Percentiles rank a stretch among this genome's conserved stretches.
Conservation (phyloP, 2,797 vertebrate genomes). For the Enteromius radiatus region DNA sequence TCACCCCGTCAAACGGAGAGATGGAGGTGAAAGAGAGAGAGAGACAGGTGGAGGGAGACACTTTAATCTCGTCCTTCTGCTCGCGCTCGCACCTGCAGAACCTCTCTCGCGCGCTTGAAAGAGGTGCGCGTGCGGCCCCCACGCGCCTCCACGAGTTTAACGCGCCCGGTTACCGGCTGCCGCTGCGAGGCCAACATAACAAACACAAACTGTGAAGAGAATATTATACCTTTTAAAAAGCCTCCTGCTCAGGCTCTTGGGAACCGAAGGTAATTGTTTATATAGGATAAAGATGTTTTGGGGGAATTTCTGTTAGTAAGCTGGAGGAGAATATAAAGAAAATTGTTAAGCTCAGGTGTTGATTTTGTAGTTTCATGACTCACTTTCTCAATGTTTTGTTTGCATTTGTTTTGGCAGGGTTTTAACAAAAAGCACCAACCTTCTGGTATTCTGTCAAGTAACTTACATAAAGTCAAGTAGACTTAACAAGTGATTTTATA, state of each 20-base stretch:
- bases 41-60: constrained; percentile 55
- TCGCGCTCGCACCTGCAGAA: constrained; percentile 68
- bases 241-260: constrained; percentile 32
- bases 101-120: constrained; percentile 36
- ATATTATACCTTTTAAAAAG: constrained; percentile 34
- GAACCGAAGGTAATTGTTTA: constrained; percentile 45
- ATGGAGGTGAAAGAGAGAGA: constrained; percentile 55
- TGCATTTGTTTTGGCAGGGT: neutral
- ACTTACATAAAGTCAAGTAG: neutral
- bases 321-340: neutral
- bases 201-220: constrained; percentile 38
- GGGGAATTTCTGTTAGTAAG: constrained; percentile 5
- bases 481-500: neutral
- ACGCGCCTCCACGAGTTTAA: constrained; percentile 42
- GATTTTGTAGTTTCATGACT: constrained; percentile 27
- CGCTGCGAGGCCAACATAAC: constrained; percentile 40
- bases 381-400: neutral
- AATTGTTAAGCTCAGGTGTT: constrained; percentile 4
- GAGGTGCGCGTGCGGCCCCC: constrained; percentile 40
- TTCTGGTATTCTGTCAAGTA: too few species aligned
- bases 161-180: constrained; percentile 36
- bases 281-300: constrained; percentile 29
- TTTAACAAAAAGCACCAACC: neutral
- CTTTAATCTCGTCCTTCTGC: constrained; percentile 76
- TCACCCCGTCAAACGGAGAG: constrained; percentile 55